Base-by-base conservation (phyloP, 1,140 invertebrate species). In the Anoplolepis gracilipes region DNA sequence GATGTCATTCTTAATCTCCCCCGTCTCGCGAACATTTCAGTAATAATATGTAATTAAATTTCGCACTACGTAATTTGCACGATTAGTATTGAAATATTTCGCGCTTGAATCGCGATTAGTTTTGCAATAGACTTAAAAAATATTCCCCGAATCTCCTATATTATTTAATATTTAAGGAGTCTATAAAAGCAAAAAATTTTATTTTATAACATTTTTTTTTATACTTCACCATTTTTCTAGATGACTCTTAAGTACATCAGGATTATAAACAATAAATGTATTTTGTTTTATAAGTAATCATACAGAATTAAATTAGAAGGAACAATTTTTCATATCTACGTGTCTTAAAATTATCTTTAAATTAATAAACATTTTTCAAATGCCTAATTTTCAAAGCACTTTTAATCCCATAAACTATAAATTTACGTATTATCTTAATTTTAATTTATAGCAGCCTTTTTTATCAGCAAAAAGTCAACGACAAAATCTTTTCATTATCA, bases 1-100 rank as follows among this genome's bases (percentile, higher is more conserved):
- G 78, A 82, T 82, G 78, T 82, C 78, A 82, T 82, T 82, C 78
- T 82, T 70, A 82, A 82, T 82, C 67, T 59, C 67, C 30, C 16
- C 25, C 78, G 67, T 82, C 36, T 73, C 78, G 39, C 49, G 78
- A 72, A 13, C 6, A 67, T 82, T 59, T 72, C 78, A n/a, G 53
- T 59, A 72, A 82, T 59, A 59, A 82, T 73, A 65, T 73, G 42
- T 46, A 82, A 82, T 72, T 82, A 82, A 82, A 82, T 36, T 59
- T 59, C 8, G 67, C 25, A 42, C 78, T 25, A 67, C 30, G 67
- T 82, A 81, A 81, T 72, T 49, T 81, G 64, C 22, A 11, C 78
- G 19, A 73, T 82, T 82, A 72, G 64, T n/a, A 69, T 69, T 69
- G 22, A 42, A 69, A 39, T 55, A 39, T 55, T 39, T 55, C 19